Evolutionary conservation across 1,140 invertebrate species (phyloP).

Genomic region (Drosophila parvula): DNA sequence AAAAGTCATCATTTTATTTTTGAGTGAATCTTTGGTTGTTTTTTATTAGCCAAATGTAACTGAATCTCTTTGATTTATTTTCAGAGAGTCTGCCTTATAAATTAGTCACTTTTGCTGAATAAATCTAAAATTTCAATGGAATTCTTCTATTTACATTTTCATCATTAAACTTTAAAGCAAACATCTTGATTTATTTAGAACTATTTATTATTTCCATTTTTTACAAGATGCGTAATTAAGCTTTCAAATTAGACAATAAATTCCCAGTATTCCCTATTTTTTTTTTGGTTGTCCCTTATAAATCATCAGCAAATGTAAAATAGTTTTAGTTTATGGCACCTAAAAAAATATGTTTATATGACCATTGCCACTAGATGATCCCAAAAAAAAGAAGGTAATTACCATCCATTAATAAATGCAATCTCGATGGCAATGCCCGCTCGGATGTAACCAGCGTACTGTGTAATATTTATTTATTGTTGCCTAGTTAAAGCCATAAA

Average conservation of each 20-base stretch:
- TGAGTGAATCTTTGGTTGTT: neutral
- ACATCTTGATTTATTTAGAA: neutral
- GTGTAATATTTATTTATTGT: conserved; percentile 51
- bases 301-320: conserved; percentile 10
- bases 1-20: conserved; percentile 50
- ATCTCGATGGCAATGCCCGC: conserved; percentile 24
- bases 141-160: neutral
- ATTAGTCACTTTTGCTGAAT: no score
- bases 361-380: conserved; percentile 1
- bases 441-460: conserved; percentile 32
- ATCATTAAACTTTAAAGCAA: neutral
- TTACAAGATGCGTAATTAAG: neutral
- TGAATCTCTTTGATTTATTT: neutral
- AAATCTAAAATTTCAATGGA: no score
- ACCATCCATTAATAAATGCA: conserved; percentile 38
- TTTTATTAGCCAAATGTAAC: no score
- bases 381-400: conserved; percentile 34
- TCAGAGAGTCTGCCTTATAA: no score
- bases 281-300: neutral
- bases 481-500: conserved; percentile 46
- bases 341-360: conserved; percentile 27
- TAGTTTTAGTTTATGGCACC: neutral
- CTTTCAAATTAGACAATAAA: conserved; percentile 15
- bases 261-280: neutral
- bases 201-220: neutral